Evolutionary conservation across 2,113 vertebrate genomes (phyloP), one percentile per base, ranked within the genome.

Genomic region (Nycticorax nycticorax): DNA sequence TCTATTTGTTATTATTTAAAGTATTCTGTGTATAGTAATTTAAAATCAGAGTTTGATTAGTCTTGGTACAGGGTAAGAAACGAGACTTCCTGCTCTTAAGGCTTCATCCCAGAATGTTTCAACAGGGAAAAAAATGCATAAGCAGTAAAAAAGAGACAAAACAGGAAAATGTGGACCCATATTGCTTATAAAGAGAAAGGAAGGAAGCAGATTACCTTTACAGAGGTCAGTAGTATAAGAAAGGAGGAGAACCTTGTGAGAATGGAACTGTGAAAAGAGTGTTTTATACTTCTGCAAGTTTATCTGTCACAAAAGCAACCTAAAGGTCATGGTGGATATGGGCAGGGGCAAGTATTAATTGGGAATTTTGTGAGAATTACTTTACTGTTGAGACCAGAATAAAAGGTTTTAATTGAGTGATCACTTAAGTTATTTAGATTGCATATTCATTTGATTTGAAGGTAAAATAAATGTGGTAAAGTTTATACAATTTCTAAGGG

Each of bases 121-220:
- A 10, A 24, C 7, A 10, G 21, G 43, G 3, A 7, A 47, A 79
- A 85, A 33, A 30, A 53, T 3, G 4, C 17, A 12, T 28, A 47
- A 52, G 12, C 9, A 37, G 28, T 50, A 12, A 76, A 32, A 77
- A 82, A 48, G 21, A 66, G n/a, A 23, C 52, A 71, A n/a, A 78
- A 45, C 10, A 13, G 14, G 7, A 9, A 52, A 32, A 19, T 8
- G 1, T 33, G 18, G n/a, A 59, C 17, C 8, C 1, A 2, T 75
- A 26, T 32, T 71, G 12, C 21, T 71, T 90, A 55, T 24, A 79
- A 53, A 66, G 20, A 80, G 28, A 82, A 71, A 76, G 37, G 20
- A 47, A 55, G 33, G 64, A 76, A 53, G 7, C 24, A 85, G 5
- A 27, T 80, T 68, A 33, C 16, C 35, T 85, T 89, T 88, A 21